Evolutionary conservation across 2,797 vertebrate genomes (phyloP).

Genomic region (Molothrus ater): DNA sequence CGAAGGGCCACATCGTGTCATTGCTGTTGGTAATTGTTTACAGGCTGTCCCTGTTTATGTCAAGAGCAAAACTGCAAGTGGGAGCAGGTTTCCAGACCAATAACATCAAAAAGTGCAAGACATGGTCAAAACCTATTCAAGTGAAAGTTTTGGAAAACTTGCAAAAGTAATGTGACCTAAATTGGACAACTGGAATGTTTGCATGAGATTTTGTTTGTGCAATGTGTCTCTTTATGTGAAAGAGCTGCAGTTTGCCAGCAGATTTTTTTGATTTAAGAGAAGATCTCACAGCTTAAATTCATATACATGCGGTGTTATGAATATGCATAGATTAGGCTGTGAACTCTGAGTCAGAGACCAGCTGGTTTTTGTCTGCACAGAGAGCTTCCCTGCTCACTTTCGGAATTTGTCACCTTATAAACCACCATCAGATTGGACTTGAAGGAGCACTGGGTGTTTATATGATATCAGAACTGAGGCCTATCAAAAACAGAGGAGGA

Average conservation of each 20-base stretch:
- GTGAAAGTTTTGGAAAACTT: background rate
- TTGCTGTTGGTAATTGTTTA: background rate
- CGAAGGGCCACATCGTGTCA: conserved; percentile 58
- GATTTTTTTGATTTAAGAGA: background rate
- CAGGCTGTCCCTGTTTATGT: background rate
- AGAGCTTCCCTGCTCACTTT: background rate
- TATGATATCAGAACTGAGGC: background rate
- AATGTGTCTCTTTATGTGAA: background rate
- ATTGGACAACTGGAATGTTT: background rate
- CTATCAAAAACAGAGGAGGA: background rate
- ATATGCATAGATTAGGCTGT: background rate
- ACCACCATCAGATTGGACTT: background rate
- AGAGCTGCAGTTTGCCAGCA: background rate
- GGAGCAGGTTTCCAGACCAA: background rate
- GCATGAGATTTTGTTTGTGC: background rate
- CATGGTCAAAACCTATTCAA: background rate
- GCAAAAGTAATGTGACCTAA: background rate
- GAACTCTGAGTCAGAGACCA: background rate
- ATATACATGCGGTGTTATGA: background rate
- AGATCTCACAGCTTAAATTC: background rate
- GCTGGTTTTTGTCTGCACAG: background rate
- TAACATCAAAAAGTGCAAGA: background rate
- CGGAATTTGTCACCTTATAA: background rate
- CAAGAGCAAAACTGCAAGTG: background rate
- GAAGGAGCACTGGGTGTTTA: background rate